Base-by-base conservation (phyloP, 2,797 vertebrate genomes). In the Novumbra hubbsi region DNA sequence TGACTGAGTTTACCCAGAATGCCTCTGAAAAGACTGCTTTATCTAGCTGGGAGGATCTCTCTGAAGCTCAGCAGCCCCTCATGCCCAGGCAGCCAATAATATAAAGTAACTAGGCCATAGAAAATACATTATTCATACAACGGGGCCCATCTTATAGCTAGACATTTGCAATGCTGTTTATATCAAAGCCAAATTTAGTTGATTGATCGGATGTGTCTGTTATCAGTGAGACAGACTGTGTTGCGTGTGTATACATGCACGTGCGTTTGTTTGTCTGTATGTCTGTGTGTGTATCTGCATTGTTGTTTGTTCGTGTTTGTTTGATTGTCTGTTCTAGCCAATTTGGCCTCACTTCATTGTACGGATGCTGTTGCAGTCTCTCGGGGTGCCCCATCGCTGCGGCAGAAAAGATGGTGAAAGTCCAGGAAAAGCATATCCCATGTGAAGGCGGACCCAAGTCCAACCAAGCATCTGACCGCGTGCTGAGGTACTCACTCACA, bases 351-450 rank as follows among this genome's bases (percentile, higher is more conserved):
- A 55, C 57, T 11, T 83, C 84, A 82, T 83, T 85, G 85, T 80
- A 78, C 81, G 90, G 88, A 85, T 91, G 83, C 88, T 85, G 76
- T 89, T 90, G 84, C 94, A 99, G 97, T 94, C 95, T 99, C 88
- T 98, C 97, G 17, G 97, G 97, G 78, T 98, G 96, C 89, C 97
- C 97, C 79, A 98, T 98, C 73, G 97, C 97, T 85, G 97, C 97
- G 1, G 96, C 97, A 76, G 97, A 99, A 88, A 99, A 99, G 91
- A 91, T 99, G 92, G 95, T 97, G 63, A 99, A 99, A 90, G 96
- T 97, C 88, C 97, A 99, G 74, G 97, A 99, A 89, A 99, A 99
- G 84, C 96, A 94, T 91, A 95, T 96, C 86, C 83, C 92, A 83
- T 94, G 92, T 49, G 97, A 98, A 24, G 93, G 88, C 24, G 92